Evolutionary conservation across 1,140 invertebrate genomes (phyloP), one percentile per base, ranked within the genome.

Genomic region (Hyphantria cunea): DNA sequence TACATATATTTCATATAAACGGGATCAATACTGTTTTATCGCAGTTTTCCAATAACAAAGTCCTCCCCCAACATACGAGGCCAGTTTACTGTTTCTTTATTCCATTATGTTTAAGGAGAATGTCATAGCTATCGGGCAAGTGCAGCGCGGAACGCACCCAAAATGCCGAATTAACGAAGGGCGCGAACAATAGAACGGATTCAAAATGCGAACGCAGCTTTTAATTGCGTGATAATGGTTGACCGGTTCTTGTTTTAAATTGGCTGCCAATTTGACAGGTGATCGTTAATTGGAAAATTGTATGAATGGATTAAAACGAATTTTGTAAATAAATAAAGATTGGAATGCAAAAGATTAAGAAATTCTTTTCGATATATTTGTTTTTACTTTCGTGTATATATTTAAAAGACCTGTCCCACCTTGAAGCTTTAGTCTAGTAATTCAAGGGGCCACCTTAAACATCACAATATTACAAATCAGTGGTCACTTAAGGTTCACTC

Each of bases 51-150:
- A 61, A 70, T 80, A 80, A 78, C 82, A 73, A 82, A 80, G 73
- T 70, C 17, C 17, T 81, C 82, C 79, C 85, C 79, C 66, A 68
- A 70, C 63, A 58, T 61, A 78, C 78, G 74, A 73, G 70, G 72
- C 74, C 71, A 85, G 84, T 84, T 82, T 80, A 86, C 85, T 82
- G 86, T 86, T 89, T 86, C 86, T 86, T 89, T 89, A 86, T 89
- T 84, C 86, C 84, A 89, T 89, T 89, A 89, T 86, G 81, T 80
- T 84, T 84, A 85, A 88, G 84, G 72, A 78, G 81, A 82, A 81
- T 84, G 84, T 84, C 84, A 84, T 77, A 81, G 84, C 79, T 87
- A 87, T 87, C 84, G 71, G 64, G 47, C 71, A 66, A 68, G 63
- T 72, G 77, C 82, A 82, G 79, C 47, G 70, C 65, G 61, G 66